Base-by-base conservation (phyloP, 2,797 vertebrate species). In the Gobio occitaniae region DNA sequence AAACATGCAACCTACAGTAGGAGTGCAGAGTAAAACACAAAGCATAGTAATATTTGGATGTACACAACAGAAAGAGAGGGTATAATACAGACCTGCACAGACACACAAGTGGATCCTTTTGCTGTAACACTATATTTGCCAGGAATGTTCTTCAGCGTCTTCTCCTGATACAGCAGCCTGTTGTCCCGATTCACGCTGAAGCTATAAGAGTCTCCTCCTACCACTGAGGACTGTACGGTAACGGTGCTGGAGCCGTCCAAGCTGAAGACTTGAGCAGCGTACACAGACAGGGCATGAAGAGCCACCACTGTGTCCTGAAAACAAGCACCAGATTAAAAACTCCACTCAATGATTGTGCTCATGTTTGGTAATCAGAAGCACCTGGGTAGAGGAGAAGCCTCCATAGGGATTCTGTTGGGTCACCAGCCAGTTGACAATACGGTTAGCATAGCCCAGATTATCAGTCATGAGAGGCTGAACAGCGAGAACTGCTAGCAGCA, bases 211-310 rank as follows among this genome's bases (percentile, higher is more conserved):
- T 44, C 21, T 82, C 44, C 84, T 87, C 44, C 84, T 87, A 87
- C 91, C 47, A 85, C 65, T n/a, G 89, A 78, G 12, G 91, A 91
- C 59, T 88, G 88, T 52, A 93, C 88, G 47, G 29, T 78, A 48
- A 94, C 87, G 0, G 80, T 90, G 85, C 93, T 79, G 15, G 86
- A 85, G 13, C 92, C 90, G 0, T 91, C 92, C 1, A 88, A 89
- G 36, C 61, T 87, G 6, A 92, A 93, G 16, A 90, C 93, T 50
- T 82, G 86, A 6, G 89, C 66, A 50, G 93, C 93, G 17, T 94
- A 94, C 87, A n/a, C 87, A n/a, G 95, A 86, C 52, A 95, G 86
- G 36, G 93, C 95, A 86, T 95, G 94, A 75, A 95, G 91, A 83
- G 92, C 94, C 65, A 94, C 92, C 41, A 95, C 91, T 0, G 94